Percentiles rank a stretch among this genome's conserved stretches.
These are phyloP conservation scores for Takifugu ocellatus DNA, from an alignment of 2,797 vertebrate species.

Conservation along the genomic window DNA sequence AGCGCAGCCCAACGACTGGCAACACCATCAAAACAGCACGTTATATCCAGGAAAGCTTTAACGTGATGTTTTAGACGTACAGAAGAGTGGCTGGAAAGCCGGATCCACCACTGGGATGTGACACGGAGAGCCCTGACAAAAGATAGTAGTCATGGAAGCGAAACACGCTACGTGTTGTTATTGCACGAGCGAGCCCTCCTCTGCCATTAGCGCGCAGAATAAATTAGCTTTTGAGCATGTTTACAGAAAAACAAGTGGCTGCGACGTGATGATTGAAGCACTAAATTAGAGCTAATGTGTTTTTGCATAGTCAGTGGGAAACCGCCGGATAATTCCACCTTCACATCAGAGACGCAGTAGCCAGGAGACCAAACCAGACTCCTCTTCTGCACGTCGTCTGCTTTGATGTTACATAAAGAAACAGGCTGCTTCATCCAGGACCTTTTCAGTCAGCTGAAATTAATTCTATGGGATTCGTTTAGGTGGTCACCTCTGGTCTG, in stretches of 20 bases:
- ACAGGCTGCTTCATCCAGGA: background rate
- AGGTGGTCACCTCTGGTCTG: background rate
- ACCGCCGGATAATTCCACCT: conserved; percentile 10
- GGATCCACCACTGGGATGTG: conserved; percentile 6
- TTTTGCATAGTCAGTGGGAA: conserved; percentile 15
- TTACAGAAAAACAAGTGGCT: conserved; percentile 18
- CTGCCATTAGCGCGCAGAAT: conserved; percentile 24
- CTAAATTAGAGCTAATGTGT: conserved; percentile 28
- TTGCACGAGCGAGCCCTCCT: conserved; percentile 45
- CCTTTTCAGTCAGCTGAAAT: too few relatives aligned
- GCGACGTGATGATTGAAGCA: conserved; percentile 33
- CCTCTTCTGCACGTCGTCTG: too few relatives aligned
- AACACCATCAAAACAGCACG: too few relatives aligned
- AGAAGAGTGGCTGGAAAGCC: background rate
- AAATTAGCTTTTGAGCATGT: conserved; percentile 37
- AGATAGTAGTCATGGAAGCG: conserved; percentile 47
- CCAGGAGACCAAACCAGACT: too few relatives aligned
- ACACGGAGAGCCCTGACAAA: conserved; percentile 23
- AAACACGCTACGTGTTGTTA: conserved; percentile 32
- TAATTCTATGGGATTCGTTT: background rate
- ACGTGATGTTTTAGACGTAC: background rate
- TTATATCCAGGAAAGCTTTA: too few relatives aligned
- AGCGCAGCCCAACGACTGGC: background rate
- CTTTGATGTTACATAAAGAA: background rate
- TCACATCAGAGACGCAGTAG: background rate